These are phyloP conservation scores for Teleogryllus oceanicus DNA, from an alignment of 2,888 invertebrate genomes.

Conservation along the genomic window DNA sequence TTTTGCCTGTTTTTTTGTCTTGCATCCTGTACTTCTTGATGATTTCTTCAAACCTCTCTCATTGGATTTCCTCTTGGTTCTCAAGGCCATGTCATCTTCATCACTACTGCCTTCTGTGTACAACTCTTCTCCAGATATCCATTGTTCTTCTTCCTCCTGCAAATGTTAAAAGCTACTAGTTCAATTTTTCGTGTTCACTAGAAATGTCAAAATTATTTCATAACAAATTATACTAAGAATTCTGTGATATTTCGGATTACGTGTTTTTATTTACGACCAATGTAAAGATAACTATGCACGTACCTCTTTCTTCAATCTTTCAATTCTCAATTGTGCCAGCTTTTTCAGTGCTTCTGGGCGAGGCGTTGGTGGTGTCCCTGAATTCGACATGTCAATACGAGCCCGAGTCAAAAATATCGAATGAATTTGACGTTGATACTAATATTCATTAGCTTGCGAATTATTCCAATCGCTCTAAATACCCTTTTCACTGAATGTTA, in stretches of 20 bases:
- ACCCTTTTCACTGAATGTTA: no score
- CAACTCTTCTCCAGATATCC: constrained; percentile 53
- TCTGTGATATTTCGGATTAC: no score
- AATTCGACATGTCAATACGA: background rate
- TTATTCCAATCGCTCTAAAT: no score
- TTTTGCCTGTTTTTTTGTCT: background rate
- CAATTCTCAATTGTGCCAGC: background rate
- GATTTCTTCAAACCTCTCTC: constrained; percentile 27
- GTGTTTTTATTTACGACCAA: background rate
- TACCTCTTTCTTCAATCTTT: constrained; percentile 21
- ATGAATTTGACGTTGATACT: no score
- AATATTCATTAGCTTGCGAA: no score
- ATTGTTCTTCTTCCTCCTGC: constrained; percentile 50
- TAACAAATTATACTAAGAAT: no score
- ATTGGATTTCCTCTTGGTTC: constrained; percentile 27
- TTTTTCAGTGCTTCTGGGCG: background rate
- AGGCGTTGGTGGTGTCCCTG: background rate
- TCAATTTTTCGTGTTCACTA: background rate
- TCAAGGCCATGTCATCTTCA: constrained; percentile 44
- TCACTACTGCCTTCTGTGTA: constrained; percentile 50
- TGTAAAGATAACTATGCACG: background rate
- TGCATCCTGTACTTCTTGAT: constrained; percentile 30
- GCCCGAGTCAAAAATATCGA: no score
- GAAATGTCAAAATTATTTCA: no score
- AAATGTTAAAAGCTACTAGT: constrained; percentile 19